Evolutionary conservation across 2,888 invertebrate genomes (phyloP), one percentile per base, ranked within the genome.

Genomic region (Limnephilus auricula): DNA sequence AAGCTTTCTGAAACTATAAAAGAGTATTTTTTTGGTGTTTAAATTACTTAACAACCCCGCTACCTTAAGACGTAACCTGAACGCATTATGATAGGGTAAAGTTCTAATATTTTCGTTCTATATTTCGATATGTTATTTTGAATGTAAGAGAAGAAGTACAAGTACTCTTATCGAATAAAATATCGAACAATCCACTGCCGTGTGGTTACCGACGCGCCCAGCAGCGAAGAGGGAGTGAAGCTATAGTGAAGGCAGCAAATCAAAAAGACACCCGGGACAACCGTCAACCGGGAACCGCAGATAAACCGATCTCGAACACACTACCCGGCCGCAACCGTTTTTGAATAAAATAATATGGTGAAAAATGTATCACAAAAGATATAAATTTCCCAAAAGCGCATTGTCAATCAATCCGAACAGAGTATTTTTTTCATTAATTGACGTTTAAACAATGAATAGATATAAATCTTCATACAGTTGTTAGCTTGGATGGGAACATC

Each of bases 391-490:
- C 84, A 86, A 90, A 89, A 80, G 90, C 50, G 91, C 92, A 93
- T 92, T 93, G 93, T 93, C 93, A 93, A 93, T 93, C 93, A 93
- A 93, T 93, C 93, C 92, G 90, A 87, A 37, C 80, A 45, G 88
- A 91, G 83, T 91, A 86, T 92, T 92, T 93, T 93, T 93, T 93
- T 92, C 93, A 92, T 92, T 93, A 93, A 93, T 93, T 93, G 93
- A 93, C 93, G 92, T 93, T 90, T 90, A 91, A 93, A 93, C 93
- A 93, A 93, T 93, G 93, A 92, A 93, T 93, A 92, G 93, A 92
- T 91, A 93, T 93, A 93, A 93, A 93, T 93, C 93, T 93, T 91
- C 88, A 84, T 90, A 89, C 84, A 89, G 91, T 91, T 92, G 92
- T 92, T 91, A 91, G 91, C 31, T 45, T 50, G 89, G n/a, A 65